Percentiles rank a stretch among this genome's conserved stretches.
phyloP scores from a whole-genome alignment of 2,113 vertebrate genomes.

The Pagrus major region DNA sequence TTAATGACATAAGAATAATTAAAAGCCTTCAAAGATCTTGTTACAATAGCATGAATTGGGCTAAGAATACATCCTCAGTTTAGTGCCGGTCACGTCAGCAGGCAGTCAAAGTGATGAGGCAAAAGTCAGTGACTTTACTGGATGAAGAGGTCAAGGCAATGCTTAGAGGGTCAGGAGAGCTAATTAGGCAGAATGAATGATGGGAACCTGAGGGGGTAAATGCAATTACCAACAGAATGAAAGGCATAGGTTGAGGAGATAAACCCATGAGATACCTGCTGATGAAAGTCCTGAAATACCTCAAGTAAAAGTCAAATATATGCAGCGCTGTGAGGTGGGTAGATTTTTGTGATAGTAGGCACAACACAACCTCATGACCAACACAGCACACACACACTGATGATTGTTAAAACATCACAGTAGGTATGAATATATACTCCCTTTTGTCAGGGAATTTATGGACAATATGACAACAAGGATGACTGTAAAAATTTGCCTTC shows the following conservation, averaged over 20 bases:
- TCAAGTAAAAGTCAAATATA: slow-evolving; percentile 36
- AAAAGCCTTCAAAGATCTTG: neutral
- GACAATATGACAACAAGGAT: slow-evolving; percentile 8
- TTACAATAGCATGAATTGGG: neutral
- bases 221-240: slow-evolving; percentile 70
- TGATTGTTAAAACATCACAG: slow-evolving; percentile 13
- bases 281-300: slow-evolving; percentile 52
- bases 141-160: slow-evolving; percentile 68
- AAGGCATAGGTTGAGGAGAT: slow-evolving; percentile 53
- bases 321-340: slow-evolving; percentile 1
- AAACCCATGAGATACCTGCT: slow-evolving; percentile 48
- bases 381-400: slow-evolving; percentile 3
- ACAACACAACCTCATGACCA: slow-evolving; percentile 36
- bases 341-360: slow-evolving; percentile 16
- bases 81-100: slow-evolving; percentile 23
- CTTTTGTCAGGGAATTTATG: slow-evolving; percentile 33
- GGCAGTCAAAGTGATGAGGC: slow-evolving; percentile 64
- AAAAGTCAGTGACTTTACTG: slow-evolving; percentile 51
- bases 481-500: neutral
- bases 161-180: slow-evolving; percentile 71
- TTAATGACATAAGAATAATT: no score
- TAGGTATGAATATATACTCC: neutral
- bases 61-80: neutral
- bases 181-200: slow-evolving; percentile 78
- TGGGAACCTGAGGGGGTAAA: slow-evolving; percentile 54